Percentiles rank a stretch among this genome's conserved stretches.
phyloP scores from a whole-genome alignment of 2,113 vertebrate species.

The Apteryx mantelli region DNA sequence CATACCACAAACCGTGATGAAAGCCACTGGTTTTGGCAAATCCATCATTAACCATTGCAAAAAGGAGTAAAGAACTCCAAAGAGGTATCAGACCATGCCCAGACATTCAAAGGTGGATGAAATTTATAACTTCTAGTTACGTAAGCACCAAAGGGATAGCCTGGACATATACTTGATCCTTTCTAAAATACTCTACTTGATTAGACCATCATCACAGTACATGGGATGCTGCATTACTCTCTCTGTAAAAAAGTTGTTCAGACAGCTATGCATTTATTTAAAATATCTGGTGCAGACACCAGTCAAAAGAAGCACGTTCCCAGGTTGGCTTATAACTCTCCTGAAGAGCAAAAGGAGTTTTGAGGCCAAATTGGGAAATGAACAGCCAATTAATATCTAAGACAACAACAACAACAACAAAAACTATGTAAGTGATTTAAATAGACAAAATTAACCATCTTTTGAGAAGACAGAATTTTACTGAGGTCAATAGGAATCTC shows the following conservation, averaged over 20 bases:
- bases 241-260: not conserved
- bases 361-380: not conserved
- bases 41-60: not conserved
- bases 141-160: not conserved
- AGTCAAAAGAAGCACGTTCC: not conserved
- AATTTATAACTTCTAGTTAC: not conserved
- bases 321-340: not conserved
- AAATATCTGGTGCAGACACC: not conserved
- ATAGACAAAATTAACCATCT: not conserved
- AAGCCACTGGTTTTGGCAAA: not conserved
- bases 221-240: fast-evolving
- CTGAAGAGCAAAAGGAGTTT: not conserved
- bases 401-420: not conserved
- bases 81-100: not conserved
- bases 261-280: not conserved
- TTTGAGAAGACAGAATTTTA: not conserved
- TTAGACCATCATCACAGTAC: not conserved
- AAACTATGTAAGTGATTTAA: not conserved
- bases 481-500: not conserved
- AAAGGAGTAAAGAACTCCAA: not conserved
- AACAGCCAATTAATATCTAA: not conserved
- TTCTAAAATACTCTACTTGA: not conserved
- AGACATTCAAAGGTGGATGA: not conserved
- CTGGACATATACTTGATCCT: not conserved
- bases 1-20: not conserved